Conservation (phyloP, 2,888 invertebrate species). For the Platycheirus albimanus region DNA sequence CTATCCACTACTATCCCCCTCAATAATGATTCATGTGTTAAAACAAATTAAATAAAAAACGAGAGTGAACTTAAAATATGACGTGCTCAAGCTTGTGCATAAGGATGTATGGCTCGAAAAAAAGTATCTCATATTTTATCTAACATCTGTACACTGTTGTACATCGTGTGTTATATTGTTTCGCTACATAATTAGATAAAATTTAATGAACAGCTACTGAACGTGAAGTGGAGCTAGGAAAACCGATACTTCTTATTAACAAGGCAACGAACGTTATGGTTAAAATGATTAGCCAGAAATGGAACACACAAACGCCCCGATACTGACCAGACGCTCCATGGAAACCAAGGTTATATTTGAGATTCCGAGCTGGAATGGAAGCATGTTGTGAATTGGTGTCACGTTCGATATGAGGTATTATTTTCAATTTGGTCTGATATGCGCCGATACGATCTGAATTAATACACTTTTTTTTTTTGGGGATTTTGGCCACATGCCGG, state of each 20-base stretch:
- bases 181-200: constrained; percentile 51
- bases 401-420: constrained; percentile 64
- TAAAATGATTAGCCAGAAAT: no score
- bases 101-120: neutral
- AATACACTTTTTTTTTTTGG: constrained; percentile 39
- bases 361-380: constrained; percentile 19
- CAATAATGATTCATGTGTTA: constrained; percentile 26
- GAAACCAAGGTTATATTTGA: constrained; percentile 7
- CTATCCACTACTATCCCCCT: constrained; percentile 8
- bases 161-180: neutral
- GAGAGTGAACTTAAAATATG: neutral
- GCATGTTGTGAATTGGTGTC: constrained; percentile 59
- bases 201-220: constrained; percentile 39
- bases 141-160: neutral
- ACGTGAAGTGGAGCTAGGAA: neutral
- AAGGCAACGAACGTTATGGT: neutral
- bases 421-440: constrained; percentile 66
- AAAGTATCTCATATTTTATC: neutral
- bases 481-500: constrained; percentile 53
- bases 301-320: neutral
- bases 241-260: constrained; percentile 11
- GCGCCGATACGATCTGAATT: constrained; percentile 57
- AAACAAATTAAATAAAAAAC: neutral
- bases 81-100: neutral
- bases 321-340: constrained; percentile 8